A percentile compares a stretch with the other conserved stretches of the same genome.
phyloP scores from a whole-genome alignment of 2,113 vertebrate species.

The Corythornis vintsioides region DNA sequence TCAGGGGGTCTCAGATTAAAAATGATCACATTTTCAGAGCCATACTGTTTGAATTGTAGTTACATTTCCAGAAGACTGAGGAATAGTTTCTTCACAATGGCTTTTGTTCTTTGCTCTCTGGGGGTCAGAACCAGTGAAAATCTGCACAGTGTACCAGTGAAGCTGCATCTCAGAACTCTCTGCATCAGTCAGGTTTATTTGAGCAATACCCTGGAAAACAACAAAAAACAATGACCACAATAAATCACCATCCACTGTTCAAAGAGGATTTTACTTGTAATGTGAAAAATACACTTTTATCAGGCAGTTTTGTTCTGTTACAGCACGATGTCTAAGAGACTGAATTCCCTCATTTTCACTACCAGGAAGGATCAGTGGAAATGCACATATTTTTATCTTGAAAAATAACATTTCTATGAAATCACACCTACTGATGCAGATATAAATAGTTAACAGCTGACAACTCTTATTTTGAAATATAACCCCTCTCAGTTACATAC shows the following conservation, averaged over 20 bases:
- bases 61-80: slow-evolving; percentile 39
- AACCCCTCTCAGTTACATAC: neutral
- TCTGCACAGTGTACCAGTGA: slow-evolving; percentile 88
- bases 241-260: neutral
- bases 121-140: slow-evolving; percentile 77
- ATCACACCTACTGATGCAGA: neutral
- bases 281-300: neutral
- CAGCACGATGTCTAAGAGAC: neutral
- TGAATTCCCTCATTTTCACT: neutral
- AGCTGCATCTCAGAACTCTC: slow-evolving; percentile 88
- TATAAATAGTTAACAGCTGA: neutral
- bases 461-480: neutral
- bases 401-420: neutral
- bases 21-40: neutral
- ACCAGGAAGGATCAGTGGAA: neutral
- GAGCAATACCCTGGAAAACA: slow-evolving; percentile 85
- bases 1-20: neutral
- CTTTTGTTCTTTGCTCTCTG: slow-evolving; percentile 70
- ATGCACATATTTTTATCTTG: neutral
- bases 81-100: slow-evolving; percentile 52
- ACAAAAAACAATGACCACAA: neutral
- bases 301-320: neutral
- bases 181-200: slow-evolving; percentile 84
- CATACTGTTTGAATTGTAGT: slow-evolving; percentile 77
- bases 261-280: neutral